Evolutionary conservation across 1,140 invertebrate species (phyloP), one percentile per base, ranked within the genome.

Genomic region (Bicyclus anynana): DNA sequence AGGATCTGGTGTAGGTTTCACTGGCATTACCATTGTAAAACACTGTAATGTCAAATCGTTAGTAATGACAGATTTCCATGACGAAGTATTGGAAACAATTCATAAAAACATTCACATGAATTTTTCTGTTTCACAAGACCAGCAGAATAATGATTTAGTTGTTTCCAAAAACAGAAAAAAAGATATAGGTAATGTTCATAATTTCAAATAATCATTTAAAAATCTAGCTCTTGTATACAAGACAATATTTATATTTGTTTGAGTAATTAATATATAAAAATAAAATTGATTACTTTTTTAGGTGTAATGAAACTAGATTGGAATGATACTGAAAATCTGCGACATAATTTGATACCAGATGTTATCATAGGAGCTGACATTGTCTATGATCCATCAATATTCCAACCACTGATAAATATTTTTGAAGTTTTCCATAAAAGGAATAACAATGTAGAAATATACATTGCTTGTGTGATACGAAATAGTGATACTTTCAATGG

Each of bases 1-100:
- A 7, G 83, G 84, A n/a, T 80, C 83, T 40, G 84, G 84, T 10
- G 75, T 87, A 27, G 84, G 84, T 3, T 86, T 87, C 20, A 80
- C 83, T 52, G 78, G 83, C 2, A 74, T 86, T 18, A 65, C 74
- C n/a, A 69, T 84, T 29, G 65, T 67, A 26, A 85, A 84, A 55
- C 37, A 72, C n/a, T 87, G 84, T 74, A 21, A 66, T 38, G 44
- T 70, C 38, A 49, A 65, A 52, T 75, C 76, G 4, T 52, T 84
- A 46, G 44, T 60, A 13, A 60, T 87, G 50, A 77, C 67, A 52
- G 84, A 87, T 57, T 80, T 72, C 47, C 84, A 87, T 63, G 20
- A 66, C n/a, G 75, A 83, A 63, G 83, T 87, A 10, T 40, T 87
- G 16, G 69, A 66, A 12, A 72, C 70, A 46, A 72, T 83, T 42